phyloP scores from a whole-genome alignment of 2,797 vertebrate species.

The Gymnopithys bicolor region DNA sequence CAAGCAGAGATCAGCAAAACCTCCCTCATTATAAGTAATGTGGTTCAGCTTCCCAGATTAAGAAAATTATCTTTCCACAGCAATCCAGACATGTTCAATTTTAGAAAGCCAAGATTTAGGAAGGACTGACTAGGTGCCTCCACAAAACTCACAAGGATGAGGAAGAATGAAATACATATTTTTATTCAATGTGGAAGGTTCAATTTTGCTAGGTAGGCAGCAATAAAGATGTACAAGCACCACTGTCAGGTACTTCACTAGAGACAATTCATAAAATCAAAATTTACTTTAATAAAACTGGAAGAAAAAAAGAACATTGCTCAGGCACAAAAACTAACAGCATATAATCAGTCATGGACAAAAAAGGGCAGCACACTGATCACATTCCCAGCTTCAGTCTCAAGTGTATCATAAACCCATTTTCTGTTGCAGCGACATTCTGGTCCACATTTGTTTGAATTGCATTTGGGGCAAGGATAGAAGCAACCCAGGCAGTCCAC shows the following conservation, averaged over 20 bases:
- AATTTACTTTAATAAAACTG: not conserved
- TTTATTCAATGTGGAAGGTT: not conserved
- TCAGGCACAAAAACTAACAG: not conserved
- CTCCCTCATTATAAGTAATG: not conserved
- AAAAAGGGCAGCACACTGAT: conserved; percentile 71
- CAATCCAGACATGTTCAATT: not conserved
- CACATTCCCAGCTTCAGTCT: conserved; percentile 71
- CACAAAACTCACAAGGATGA: not conserved
- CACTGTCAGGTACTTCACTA: not conserved
- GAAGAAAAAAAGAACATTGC: not conserved
- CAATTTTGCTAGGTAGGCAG: not conserved
- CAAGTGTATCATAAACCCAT: conserved; percentile 78
- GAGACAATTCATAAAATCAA: not conserved
- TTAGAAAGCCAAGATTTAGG: not conserved
- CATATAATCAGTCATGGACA: conserved; percentile 13
- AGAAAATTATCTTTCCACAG: not conserved
- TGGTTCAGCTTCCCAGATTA: not conserved
- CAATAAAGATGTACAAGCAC: not conserved
- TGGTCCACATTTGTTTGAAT: conserved; percentile 80
- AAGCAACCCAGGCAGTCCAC: conserved; percentile 80
- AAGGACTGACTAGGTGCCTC: not conserved
- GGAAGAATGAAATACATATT: not conserved
- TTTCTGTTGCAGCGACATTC: conserved; percentile 79
- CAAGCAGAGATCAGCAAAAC: not conserved
- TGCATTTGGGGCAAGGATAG: conserved; percentile 83